Base-by-base conservation (phyloP, 2,113 vertebrate genomes). In the Myocastor coypus region DNA sequence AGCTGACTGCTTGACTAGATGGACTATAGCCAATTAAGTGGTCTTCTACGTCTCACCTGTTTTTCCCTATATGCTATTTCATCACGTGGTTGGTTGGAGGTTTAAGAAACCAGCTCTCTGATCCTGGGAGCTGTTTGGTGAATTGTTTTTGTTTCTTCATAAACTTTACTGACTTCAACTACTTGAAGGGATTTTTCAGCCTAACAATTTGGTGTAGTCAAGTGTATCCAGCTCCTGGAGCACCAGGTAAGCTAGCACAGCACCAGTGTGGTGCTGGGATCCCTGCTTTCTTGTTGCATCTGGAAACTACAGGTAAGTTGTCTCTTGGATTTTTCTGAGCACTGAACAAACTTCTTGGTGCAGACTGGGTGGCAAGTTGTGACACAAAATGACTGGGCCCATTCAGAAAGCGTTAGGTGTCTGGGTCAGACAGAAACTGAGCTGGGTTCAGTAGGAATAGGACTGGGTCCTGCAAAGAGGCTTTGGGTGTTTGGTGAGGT, bases 241-340 rank as follows among this genome's bases (percentile, higher is more conserved):
- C 50, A 46, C 24, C 50, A 13, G 5, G 73, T 24, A 28, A 52
- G 12, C 84, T 17, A 46, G 20, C 11, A 61, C 11, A 10, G 13
- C 40, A 28, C 34, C 50, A 14, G 4, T 4, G 9, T 22, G n/a
- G 5, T 4, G 9, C 10, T 3, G 5, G 2, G 24, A n/a, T 20
- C 81, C 26, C 24, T 73, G 8, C 10, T 73, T 59, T 37, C 68
- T 71, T 20, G 14, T 28, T 78, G 68, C 30, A 19, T 61, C 55
- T 63, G 40, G 64, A 12, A 46, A 13, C 9, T 2, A 34, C 22
- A 7, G 16, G 37, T 69, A 46, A 81, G 84, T 61, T 42, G 12
- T 87, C 50, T n/a, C 30, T 13, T 7, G 20, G 84, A 32, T n/a
- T 63, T 46, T 81, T 61, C 77, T 81, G 37, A 42, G 22, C 13